Conservation (phyloP, 2,797 vertebrate genomes). For the Fistularia commersonii region DNA sequence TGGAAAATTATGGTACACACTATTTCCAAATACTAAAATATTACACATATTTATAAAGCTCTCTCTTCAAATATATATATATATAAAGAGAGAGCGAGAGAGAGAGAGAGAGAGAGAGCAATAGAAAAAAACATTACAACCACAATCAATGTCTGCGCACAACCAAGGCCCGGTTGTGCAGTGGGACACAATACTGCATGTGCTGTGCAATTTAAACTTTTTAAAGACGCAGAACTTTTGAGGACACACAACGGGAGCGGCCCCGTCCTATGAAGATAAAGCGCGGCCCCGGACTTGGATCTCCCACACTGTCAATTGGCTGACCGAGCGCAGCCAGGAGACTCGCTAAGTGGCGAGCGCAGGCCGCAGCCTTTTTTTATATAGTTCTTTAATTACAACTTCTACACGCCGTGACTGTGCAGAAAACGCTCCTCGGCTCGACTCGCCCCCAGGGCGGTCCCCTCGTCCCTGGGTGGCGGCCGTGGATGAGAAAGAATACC, state of each 20-base stretch:
- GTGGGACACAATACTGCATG: too few species aligned
- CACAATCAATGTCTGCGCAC: too few species aligned
- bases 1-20: too few species aligned
- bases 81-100: too few species aligned
- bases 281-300: constrained; percentile 53
- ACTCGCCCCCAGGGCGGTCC: constrained; percentile 30
- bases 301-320: constrained; percentile 67
- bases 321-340: constrained; percentile 47
- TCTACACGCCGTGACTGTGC: constrained; percentile 48
- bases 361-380: constrained; percentile 63
- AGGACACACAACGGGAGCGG: constrained; percentile 43
- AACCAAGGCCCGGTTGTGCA: too few species aligned
- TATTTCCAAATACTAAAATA: too few species aligned
- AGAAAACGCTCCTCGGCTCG: constrained; percentile 29
- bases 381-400: constrained; percentile 75
- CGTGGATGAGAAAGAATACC: constrained; percentile 41
- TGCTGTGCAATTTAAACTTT: too few species aligned
- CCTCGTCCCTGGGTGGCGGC: constrained; percentile 23
- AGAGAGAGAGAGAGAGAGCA: too few species aligned
- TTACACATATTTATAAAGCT: too few species aligned
- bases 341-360: constrained; percentile 51
- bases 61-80: too few species aligned
- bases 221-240: too few species aligned
- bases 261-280: constrained; percentile 45
- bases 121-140: too few species aligned